Evolutionary conservation across 2,113 vertebrate genomes (phyloP).

Genomic region (Campylomormyrus tamandua): DNA sequence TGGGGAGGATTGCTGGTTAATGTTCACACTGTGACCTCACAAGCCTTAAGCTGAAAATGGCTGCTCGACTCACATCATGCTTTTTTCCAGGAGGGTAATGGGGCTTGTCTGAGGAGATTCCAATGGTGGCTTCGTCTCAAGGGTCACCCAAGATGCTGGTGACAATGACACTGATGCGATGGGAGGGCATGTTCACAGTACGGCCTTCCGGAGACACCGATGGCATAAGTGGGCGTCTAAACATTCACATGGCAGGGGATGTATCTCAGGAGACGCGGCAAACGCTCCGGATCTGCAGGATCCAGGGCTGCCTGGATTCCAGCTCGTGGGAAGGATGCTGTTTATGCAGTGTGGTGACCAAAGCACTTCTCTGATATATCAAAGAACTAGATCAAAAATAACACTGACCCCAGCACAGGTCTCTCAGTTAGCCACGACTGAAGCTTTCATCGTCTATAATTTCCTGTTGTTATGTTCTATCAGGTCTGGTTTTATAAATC

Average conservation of each 20-base stretch:
- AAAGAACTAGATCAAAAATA: background rate
- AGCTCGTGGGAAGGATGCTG: background rate
- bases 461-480: background rate
- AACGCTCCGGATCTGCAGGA: background rate
- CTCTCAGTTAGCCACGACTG: background rate
- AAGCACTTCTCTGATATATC: background rate
- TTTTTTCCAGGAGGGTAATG: background rate
- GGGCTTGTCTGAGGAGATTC: background rate
- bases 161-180: background rate
- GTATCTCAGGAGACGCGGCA: background rate
- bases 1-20: background rate
- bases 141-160: background rate
- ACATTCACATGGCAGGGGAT: background rate
- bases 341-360: background rate
- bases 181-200: background rate
- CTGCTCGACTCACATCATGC: background rate
- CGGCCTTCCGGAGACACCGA: background rate
- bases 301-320: background rate
- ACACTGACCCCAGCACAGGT: background rate
- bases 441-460: background rate
- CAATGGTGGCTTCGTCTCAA: background rate
- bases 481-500: background rate
- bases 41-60: background rate
- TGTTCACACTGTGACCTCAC: background rate
- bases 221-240: background rate